Evolutionary conservation across 2,888 invertebrate genomes (phyloP), one percentile per base, ranked within the genome.

Genomic region (Agrotis ipsilon): DNA sequence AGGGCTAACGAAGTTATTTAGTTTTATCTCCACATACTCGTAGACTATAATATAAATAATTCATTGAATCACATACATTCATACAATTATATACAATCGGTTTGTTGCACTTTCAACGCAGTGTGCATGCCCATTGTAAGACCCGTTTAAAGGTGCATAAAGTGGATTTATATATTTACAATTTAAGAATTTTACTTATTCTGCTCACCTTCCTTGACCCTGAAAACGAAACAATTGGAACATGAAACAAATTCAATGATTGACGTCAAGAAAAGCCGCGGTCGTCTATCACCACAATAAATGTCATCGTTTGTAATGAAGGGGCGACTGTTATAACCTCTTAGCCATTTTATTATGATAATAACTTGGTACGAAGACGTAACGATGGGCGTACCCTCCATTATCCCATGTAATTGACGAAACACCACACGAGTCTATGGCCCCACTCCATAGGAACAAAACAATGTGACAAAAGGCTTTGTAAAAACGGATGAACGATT

Each of bases 381-480:
- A 75, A 70, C 62, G 71, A 77, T 83, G 76, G 85, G 85, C 81
- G 85, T 84, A 57, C 51, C 75, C 67, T 68, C 68, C 57, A 78
- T 78, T 76, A 80, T 75, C 59, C 68, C 58, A 71, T 66, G 72
- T 81, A 76, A 84, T 83, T 61, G 61, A 70, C 75, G 67, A 71
- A 69, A 70, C 69, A 80, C 76, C 69, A 72, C 71, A 71, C 64
- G 55, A 67, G 18, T 68, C 32, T 70, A 68, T 72, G 60, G 72
- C 62, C 60, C 43, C 60, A 27, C 52, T 77, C 82, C 48, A 63
- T 68, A 72, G 43, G 52, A 72, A 68, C 62, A 72, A 81, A 77
- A 84, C 84, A 84, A 84, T 78, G 73, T 54, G 77, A 79, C 84
- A 83, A 85, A 79, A 81, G 77, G 72, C 77, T 77, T 66, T 78